Base-by-base conservation (phyloP, 35 echinoderm and acorn worm species). In the Holothuria glaberrima region DNA sequence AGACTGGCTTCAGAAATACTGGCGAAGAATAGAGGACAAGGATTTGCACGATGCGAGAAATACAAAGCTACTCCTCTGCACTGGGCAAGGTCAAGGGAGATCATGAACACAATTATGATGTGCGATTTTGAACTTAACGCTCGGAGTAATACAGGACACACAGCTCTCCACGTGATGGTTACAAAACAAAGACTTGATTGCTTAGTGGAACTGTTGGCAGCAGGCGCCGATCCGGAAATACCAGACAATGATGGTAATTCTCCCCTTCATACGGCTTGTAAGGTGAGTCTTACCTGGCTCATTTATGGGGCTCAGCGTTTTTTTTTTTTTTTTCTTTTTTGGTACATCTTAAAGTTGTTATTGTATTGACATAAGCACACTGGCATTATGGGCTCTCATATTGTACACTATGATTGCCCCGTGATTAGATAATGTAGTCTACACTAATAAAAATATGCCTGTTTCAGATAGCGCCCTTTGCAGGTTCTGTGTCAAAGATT, bases 161-260 rank as follows among this genome's bases (percentile, higher is more conserved):
- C 79, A 33, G 35, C 79, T 9, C 46, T 83, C 22, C 79, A 83
- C 28, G 48, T 83, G 16, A 83, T 83, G 79, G 79, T 83, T 5
- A 57, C 5, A 12, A 83, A 59, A 28, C 4, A 54, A 7, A 58
- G 79, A 29, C 18, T 27, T 25, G 79, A 83, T 6, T 83, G 79
- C 19, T 6, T 83, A 18, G 50, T 83, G 26, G 50, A 28, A 16
- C 79, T 83, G 22, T 54, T 83, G 54, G 36, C 35, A 50, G 48
- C 79, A 26, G 79, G 50, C 19, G 79, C 79, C 50, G 50, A 83
- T 59, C 35, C 50, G 21, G 29, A 57, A 30, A 56, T 32, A 24
- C 27, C n/a, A 58, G 79, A 54, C 19, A 28, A 57, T n/a, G 50
- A 83, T 59, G 79, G 79, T 6, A 59, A 58, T 25, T 50, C 79